Percentiles rank a stretch among this genome's conserved stretches.
Evolutionary conservation across 1,140 invertebrate species (phyloP).

Genomic region (Pristionchus pacificus): DNA sequence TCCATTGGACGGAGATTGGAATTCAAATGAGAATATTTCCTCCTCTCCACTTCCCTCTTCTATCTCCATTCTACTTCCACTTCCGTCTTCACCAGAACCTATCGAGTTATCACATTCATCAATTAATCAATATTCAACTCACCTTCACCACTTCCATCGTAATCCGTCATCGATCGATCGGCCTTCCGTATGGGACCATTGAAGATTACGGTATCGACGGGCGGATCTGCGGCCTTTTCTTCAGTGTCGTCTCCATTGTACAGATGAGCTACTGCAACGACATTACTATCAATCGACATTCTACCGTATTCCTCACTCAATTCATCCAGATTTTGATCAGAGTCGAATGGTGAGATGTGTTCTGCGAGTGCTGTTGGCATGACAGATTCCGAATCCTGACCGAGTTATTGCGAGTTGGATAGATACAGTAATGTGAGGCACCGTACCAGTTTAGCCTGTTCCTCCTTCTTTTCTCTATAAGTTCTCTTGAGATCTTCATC

Average conservation of each 20-base stretch:
- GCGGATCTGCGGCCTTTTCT: too few relatives aligned
- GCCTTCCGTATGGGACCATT: too few relatives aligned
- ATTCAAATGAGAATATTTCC: not conserved
- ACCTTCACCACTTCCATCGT: not conserved
- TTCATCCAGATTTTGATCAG: not conserved
- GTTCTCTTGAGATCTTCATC: not conserved
- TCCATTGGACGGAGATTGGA: not conserved
- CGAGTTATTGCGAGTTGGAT: too few relatives aligned
- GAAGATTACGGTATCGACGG: too few relatives aligned
- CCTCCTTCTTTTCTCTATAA: not conserved
- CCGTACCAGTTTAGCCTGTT: not conserved
- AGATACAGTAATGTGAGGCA: too few relatives aligned
- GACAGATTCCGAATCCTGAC: not conserved
- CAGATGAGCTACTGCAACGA: too few relatives aligned
- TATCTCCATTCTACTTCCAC: not conserved
- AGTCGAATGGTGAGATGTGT: not conserved
- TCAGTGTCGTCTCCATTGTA: too few relatives aligned
- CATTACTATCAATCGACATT: too few relatives aligned
- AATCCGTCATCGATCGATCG: too few relatives aligned
- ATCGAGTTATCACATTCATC: not conserved
- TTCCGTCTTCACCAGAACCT: not conserved
- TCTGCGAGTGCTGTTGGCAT: not conserved
- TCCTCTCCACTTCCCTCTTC: not conserved
- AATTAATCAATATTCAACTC: not conserved
- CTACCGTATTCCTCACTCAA: too few relatives aligned